A percentile compares a stretch with the other conserved stretches of the same genome.
These are phyloP conservation scores for Phasianus colchicus DNA, from an alignment of 2,113 vertebrate genomes.

Conservation along the genomic window DNA sequence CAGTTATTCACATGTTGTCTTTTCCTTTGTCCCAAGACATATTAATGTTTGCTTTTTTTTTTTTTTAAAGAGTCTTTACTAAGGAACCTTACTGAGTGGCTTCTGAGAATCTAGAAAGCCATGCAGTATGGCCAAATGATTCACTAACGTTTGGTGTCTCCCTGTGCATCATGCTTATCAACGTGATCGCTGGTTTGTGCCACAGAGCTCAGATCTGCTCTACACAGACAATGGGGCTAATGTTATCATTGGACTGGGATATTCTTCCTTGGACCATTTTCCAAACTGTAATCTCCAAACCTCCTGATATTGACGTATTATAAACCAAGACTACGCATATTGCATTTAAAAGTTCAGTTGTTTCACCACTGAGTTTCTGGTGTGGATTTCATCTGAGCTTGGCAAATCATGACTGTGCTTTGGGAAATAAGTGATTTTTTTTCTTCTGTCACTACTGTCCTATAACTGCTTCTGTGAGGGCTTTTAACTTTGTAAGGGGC, in stretches of 20 bases:
- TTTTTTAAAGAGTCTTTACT: not conserved
- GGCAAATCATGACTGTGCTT: not conserved
- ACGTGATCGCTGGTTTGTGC: not conserved
- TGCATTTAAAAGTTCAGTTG: not conserved
- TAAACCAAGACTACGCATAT: not conserved
- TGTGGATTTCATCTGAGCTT: not conserved
- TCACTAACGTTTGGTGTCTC: not conserved
- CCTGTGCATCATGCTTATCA: not conserved
- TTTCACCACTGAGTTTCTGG: not conserved
- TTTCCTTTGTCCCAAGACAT: not conserved
- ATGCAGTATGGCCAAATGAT: not conserved
- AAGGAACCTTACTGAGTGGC: not conserved
- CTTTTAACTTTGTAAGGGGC: not conserved
- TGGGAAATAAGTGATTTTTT: rapidly evolving
- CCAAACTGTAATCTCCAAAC: not conserved
- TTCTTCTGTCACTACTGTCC: not conserved
- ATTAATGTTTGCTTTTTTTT: not conserved
- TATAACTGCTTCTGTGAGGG: not conserved
- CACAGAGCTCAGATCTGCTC: not conserved
- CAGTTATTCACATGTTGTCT: not conserved
- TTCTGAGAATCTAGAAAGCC: not conserved
- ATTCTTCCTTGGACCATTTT: not conserved
- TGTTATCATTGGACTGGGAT: rapidly evolving
- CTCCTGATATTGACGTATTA: not conserved
- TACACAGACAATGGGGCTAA: no score